Percentiles rank a stretch among this genome's conserved stretches.
Evolutionary conservation across 2,888 invertebrate genomes (phyloP).

Genomic region (Cancer borealis): DNA sequence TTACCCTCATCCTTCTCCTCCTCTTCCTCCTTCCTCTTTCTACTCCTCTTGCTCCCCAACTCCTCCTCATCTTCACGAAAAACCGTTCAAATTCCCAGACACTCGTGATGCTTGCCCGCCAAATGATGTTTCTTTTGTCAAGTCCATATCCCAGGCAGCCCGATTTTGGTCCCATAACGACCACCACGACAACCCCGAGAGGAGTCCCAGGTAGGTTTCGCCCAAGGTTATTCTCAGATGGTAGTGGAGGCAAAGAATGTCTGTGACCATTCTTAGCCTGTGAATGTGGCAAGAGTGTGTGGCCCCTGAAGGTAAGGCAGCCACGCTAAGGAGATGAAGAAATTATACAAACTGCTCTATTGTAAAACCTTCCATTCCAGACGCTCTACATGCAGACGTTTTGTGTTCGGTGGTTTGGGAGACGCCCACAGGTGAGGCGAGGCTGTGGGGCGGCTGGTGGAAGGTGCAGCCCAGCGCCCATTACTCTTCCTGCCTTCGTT

Average conservation of each 20-base stretch:
- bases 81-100: not conserved
- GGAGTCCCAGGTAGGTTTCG: not conserved
- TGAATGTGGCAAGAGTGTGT: not conserved
- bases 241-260: not conserved
- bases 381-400: not conserved
- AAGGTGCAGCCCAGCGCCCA: not conserved
- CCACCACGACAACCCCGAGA: not conserved
- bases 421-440: not conserved
- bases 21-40: not conserved
- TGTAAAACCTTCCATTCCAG: conserved; percentile 33
- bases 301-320: not conserved
- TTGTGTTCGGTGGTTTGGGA: not conserved
- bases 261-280: not conserved
- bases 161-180: conserved; percentile 2
- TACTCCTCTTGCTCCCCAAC: not conserved
- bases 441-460: not conserved
- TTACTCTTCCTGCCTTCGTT: conserved; percentile 8
- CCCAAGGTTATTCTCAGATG: not conserved
- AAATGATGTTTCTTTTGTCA: conserved; percentile 27
- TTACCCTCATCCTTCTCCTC: not conserved
- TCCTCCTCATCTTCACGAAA: not conserved
- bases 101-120: not conserved
- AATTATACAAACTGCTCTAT: conserved; percentile 28
- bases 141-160: not conserved
- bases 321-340: conserved; percentile 27